phyloP scores from a whole-genome alignment of 2,888 invertebrate genomes.

The Mystacides longicornis region DNA sequence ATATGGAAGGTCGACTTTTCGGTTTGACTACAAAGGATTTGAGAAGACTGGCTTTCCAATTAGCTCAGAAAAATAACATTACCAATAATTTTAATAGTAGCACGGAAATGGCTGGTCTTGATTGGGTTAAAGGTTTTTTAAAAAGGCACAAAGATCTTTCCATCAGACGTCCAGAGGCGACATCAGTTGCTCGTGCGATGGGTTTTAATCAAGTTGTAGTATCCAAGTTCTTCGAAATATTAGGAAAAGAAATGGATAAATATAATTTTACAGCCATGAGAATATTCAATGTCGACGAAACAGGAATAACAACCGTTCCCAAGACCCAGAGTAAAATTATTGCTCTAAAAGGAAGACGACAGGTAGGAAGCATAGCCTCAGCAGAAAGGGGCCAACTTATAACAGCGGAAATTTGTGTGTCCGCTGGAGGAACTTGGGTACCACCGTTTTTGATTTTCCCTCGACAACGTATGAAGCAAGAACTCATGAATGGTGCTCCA shows the following conservation, averaged over 20 bases:
- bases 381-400: background rate
- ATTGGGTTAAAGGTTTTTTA: conserved; percentile 1
- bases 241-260: background rate
- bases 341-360: background rate
- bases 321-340: background rate
- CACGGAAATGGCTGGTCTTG: conserved; percentile 2
- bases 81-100: background rate
- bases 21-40: background rate
- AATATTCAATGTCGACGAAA: background rate
- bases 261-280: background rate
- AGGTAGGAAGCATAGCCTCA: background rate
- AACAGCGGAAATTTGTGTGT: background rate
- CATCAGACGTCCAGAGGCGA: conserved; percentile 1
- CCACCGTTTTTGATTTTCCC: conserved; percentile 1
- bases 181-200: conserved; percentile 3
- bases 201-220: conserved; percentile 1
- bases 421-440: background rate
- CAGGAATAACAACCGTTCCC: background rate
- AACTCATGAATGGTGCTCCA: background rate
- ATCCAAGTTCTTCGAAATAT: background rate
- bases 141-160: conserved; percentile 4
- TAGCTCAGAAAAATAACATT: no score
- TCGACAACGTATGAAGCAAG: background rate
- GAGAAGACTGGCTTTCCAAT: background rate
- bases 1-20: background rate